phyloP scores from a whole-genome alignment of 2,113 vertebrate genomes.

The Rhodinocichla rosea region DNA sequence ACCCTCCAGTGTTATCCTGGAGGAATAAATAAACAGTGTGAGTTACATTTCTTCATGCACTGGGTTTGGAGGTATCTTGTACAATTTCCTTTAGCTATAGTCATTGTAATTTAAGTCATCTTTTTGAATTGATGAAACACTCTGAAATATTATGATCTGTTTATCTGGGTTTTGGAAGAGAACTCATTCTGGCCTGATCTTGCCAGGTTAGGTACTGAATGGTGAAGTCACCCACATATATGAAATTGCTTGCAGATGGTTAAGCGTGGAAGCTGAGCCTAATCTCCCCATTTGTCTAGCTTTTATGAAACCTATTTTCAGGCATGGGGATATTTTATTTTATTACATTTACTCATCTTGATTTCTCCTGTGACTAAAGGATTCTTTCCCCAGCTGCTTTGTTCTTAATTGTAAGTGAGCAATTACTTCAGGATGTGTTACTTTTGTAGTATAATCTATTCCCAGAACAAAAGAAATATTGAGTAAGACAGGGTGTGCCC shows the following conservation, averaged over 20 bases:
- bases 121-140: constrained; percentile 25
- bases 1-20: not conserved
- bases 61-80: not conserved
- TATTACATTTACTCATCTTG: constrained; percentile 47
- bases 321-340: constrained; percentile 29
- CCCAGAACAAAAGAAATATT: not conserved
- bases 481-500: not conserved
- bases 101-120: not conserved
- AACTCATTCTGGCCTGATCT: not conserved
- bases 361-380: constrained; percentile 48
- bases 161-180: constrained; percentile 28
- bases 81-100: not conserved
- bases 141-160: constrained; percentile 29
- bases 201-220: not conserved
- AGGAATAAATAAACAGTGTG: not conserved
- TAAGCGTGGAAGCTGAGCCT: not conserved
- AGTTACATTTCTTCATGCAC: not conserved
- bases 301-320: constrained; percentile 37
- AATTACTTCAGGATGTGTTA: constrained; percentile 61
- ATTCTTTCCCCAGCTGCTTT: constrained; percentile 25
- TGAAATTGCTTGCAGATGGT: constrained; percentile 46
- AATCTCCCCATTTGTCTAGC: not conserved
- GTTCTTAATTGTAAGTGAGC: constrained; percentile 44
- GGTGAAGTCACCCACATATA: constrained; percentile 13
- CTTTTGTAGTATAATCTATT: not conserved